Evolutionary conservation across 2,888 invertebrate species (phyloP).

Genomic region (Rhimphoctona megacephalus): DNA sequence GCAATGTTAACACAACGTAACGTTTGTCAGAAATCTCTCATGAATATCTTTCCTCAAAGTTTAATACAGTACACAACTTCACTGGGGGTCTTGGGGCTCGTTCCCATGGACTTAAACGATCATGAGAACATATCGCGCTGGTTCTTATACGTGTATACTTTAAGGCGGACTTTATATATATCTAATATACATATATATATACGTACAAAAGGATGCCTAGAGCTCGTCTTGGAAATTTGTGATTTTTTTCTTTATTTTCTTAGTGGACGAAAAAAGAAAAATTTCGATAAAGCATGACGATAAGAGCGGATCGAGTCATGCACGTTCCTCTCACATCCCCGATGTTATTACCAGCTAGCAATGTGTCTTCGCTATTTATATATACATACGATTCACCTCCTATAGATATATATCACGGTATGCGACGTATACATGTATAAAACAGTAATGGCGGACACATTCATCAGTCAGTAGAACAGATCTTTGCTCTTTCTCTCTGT

Average conservation of each 20-base stretch:
- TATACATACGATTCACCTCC: background rate
- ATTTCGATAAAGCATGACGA: conserved; percentile 59
- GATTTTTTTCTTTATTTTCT: conserved; percentile 40
- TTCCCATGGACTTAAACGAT: conserved; percentile 60
- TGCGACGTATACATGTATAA: conserved; percentile 9
- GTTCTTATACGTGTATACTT: conserved; percentile 4
- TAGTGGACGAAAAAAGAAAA: conserved; percentile 36
- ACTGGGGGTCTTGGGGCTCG: conserved; percentile 47
- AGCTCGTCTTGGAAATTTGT: conserved; percentile 60
- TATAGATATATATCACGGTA: background rate
- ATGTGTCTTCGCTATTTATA: conserved; percentile 23
- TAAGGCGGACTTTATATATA: background rate
- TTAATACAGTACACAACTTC: conserved; percentile 27
- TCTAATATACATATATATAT: background rate
- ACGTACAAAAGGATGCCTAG: conserved; percentile 32
- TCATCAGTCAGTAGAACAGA: conserved; percentile 61
- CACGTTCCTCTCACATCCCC: conserved; percentile 35
- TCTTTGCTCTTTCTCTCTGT: conserved; percentile 39
- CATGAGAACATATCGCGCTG: conserved; percentile 44
- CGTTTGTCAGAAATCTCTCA: conserved; percentile 47
- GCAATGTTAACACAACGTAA: background rate
- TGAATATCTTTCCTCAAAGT: conserved; percentile 49
- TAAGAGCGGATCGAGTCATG: conserved; percentile 60
- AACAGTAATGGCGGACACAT: conserved; percentile 48
- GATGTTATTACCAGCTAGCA: conserved; percentile 38